These are phyloP conservation scores for Campylorhamphus procurvoides DNA, from an alignment of 2,113 vertebrate species.

Conservation along the genomic window DNA sequence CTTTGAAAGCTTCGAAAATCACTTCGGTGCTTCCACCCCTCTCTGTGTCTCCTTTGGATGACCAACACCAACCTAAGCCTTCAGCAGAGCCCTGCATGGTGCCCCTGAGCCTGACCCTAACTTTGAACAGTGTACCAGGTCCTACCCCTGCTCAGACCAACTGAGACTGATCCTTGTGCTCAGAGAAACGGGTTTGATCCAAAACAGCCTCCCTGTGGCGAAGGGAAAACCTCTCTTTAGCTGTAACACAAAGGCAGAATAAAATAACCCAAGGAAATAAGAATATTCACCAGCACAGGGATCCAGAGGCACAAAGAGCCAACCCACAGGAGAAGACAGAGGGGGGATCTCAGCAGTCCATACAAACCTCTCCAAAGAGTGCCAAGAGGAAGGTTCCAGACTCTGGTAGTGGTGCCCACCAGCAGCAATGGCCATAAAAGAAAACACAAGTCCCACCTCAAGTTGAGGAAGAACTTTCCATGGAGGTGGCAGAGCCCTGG, in stretches of 20 bases:
- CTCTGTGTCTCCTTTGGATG: neutral
- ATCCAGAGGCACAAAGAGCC: neutral
- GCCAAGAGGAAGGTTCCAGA: neutral
- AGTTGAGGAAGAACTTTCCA: neutral
- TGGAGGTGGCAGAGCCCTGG: neutral
- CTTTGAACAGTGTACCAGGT: rapidly evolving
- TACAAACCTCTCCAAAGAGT: neutral
- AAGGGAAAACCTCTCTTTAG: neutral
- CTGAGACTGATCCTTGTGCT: neutral
- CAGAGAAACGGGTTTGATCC: rapidly evolving
- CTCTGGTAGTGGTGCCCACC: neutral
- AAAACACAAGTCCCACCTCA: neutral
- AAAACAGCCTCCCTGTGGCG: rapidly evolving
- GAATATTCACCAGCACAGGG: neutral
- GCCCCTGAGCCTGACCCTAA: neutral
- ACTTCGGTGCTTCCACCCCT: neutral
- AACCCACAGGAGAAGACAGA: no score
- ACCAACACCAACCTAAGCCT: neutral
- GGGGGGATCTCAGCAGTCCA: neutral
- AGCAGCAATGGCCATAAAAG: neutral
- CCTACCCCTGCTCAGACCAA: neutral
- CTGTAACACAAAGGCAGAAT: neutral
- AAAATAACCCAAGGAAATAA: neutral
- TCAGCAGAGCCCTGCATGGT: neutral
- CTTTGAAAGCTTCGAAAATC: neutral